Conservation (phyloP, 2,113 vertebrate species). For the Pseudopipra pipra region DNA sequence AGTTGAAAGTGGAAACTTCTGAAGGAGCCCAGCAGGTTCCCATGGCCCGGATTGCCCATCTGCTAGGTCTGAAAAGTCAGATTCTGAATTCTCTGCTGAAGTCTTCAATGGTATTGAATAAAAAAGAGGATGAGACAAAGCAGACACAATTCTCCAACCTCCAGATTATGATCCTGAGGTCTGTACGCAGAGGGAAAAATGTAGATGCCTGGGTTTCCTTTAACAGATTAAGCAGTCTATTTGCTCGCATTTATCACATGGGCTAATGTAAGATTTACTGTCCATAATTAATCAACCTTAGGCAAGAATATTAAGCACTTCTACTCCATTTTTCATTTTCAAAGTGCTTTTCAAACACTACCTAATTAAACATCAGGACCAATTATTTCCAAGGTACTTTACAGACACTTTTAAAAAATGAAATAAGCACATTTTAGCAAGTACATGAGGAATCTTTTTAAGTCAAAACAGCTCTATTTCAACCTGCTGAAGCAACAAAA, state of each 20-base stretch:
- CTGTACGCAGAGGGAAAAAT: neutral
- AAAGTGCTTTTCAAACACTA: conserved; percentile 60
- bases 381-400: conserved; percentile 51
- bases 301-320: conserved; percentile 59
- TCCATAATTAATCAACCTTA: conserved; percentile 60
- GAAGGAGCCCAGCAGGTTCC: neutral
- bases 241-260: neutral
- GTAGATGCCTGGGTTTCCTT: neutral
- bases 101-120: neutral
- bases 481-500: neutral
- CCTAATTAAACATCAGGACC: conserved; percentile 64
- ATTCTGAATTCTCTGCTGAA: neutral
- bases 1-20: conserved; percentile 8
- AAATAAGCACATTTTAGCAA: conserved; percentile 36
- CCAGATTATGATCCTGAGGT: neutral
- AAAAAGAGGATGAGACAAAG: neutral
- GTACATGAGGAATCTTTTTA: neutral
- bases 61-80: neutral
- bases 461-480: conserved; percentile 18
- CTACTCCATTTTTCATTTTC: conserved; percentile 54
- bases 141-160: neutral
- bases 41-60: neutral
- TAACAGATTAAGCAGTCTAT: conserved; percentile 19
- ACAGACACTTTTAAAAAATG: neutral
- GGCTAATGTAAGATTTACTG: conserved; percentile 48